phyloP scores from a whole-genome alignment of 1,140 invertebrate genomes.

The Thaumetopoea pityocampa region DNA sequence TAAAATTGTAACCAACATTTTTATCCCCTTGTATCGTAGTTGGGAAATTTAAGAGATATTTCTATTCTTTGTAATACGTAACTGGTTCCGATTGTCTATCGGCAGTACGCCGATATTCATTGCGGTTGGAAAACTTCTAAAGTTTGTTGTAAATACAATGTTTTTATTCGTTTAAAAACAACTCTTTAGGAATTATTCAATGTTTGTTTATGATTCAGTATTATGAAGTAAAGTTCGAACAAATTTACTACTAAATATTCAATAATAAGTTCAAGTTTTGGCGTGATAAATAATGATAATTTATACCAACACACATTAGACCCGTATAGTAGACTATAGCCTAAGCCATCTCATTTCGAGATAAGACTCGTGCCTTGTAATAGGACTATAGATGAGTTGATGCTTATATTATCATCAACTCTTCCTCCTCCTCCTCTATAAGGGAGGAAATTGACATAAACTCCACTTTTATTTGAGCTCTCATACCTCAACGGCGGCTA shows the following conservation, averaged over 20 bases:
- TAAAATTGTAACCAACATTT: conserved; percentile 65
- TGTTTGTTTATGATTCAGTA: not conserved
- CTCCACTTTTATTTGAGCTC: too few relatives aligned
- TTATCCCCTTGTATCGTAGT: conserved; percentile 66
- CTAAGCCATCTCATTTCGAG: too few relatives aligned
- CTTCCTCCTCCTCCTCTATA: too few relatives aligned
- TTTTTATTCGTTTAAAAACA: conserved; percentile 16
- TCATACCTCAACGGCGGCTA: too few relatives aligned
- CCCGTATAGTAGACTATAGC: too few relatives aligned
- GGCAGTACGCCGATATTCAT: conserved; percentile 30
- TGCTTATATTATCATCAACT: too few relatives aligned
- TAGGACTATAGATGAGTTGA: too few relatives aligned
- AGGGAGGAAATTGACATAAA: too few relatives aligned
- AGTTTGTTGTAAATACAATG: conserved; percentile 22
- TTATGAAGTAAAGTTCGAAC: not conserved
- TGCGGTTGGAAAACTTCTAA: conserved; percentile 27
- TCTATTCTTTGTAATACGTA: conserved; percentile 58
- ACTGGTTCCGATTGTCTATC: conserved; percentile 51
- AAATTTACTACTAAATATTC: not conserved
- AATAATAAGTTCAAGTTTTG: not conserved
- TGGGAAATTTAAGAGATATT: conserved; percentile 54
- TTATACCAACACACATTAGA: too few relatives aligned
- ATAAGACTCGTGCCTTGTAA: too few relatives aligned
- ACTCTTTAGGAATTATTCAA: conserved; percentile 12
- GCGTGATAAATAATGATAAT: too few relatives aligned